Evolutionary conservation across 1,140 invertebrate genomes (phyloP).

Genomic region (Diuraphis noxia): DNA sequence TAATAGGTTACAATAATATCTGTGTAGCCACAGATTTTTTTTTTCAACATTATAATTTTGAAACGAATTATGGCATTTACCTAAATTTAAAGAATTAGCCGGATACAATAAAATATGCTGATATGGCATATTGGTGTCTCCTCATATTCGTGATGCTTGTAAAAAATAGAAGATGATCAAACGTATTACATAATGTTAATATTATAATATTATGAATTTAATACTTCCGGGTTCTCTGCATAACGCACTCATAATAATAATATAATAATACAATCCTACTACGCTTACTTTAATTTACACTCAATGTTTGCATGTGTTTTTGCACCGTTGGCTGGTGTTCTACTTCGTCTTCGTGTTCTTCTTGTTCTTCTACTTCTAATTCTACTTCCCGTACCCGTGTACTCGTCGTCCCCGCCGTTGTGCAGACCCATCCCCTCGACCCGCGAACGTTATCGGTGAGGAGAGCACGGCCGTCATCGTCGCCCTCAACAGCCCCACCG

Average conservation of each 20-base stretch:
- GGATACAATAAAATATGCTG: background rate
- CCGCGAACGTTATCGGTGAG: constrained; percentile 65
- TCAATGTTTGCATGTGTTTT: constrained; percentile 39
- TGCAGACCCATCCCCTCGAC: constrained; percentile 57
- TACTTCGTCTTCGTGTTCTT: background rate
- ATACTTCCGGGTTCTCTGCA: background rate
- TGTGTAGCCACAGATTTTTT: background rate
- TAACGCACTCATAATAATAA: background rate
- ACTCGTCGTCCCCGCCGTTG: background rate
- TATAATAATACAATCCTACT: background rate
- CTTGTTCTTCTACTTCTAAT: background rate
- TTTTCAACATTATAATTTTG: background rate
- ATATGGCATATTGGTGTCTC: background rate
- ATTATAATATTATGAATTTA: background rate
- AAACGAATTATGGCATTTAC: background rate
- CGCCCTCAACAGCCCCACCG: constrained; percentile 70
- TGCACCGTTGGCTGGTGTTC: background rate
- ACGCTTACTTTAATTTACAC: background rate
- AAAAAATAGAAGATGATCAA: background rate
- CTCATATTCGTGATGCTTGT: background rate
- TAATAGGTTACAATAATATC: background rate
- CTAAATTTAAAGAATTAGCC: background rate
- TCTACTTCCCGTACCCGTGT: background rate
- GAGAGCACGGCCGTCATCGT: constrained; percentile 68
- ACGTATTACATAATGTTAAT: background rate